Percentiles rank a stretch among this genome's conserved stretches.
Conservation (phyloP, 2,113 vertebrate species). For the Pantherophis guttatus region DNA sequence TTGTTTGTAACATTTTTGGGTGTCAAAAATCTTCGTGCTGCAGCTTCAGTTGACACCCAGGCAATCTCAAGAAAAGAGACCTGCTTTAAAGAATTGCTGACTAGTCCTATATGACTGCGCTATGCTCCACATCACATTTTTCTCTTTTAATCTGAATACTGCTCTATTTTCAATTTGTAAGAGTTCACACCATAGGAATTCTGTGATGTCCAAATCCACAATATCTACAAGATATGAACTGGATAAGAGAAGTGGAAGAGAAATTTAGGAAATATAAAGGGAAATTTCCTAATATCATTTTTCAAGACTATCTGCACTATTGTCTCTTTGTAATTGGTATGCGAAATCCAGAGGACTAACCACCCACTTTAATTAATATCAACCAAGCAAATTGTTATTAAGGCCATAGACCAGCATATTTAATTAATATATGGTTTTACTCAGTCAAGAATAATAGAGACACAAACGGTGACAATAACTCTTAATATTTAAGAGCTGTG, state of each 20-base stretch:
- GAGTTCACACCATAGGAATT: background rate
- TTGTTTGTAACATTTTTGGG: conserved; percentile 3
- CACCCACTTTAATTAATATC: background rate
- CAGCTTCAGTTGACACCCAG: background rate
- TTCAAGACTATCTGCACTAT: background rate
- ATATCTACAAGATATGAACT: background rate
- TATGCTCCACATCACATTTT: background rate
- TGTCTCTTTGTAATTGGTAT: background rate
- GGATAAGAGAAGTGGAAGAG: background rate
- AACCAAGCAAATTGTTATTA: background rate
- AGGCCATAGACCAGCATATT: background rate
- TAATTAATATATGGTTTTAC: background rate
- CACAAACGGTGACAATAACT: background rate
- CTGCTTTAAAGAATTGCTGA: background rate
- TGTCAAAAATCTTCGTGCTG: background rate
- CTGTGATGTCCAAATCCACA: background rate
- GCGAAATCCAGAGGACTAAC: background rate
- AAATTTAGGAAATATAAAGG: background rate
- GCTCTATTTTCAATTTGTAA: background rate
- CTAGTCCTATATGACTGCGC: background rate
- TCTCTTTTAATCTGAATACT: background rate
- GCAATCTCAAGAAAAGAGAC: background rate
- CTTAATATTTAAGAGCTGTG: background rate
- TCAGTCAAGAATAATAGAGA: background rate
- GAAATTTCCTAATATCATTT: background rate